A percentile compares a stretch with the other conserved stretches of the same genome.
These are phyloP conservation scores for Petrolisthes manimaculis DNA, from an alignment of 2,888 invertebrate genomes.

Conservation along the genomic window DNA sequence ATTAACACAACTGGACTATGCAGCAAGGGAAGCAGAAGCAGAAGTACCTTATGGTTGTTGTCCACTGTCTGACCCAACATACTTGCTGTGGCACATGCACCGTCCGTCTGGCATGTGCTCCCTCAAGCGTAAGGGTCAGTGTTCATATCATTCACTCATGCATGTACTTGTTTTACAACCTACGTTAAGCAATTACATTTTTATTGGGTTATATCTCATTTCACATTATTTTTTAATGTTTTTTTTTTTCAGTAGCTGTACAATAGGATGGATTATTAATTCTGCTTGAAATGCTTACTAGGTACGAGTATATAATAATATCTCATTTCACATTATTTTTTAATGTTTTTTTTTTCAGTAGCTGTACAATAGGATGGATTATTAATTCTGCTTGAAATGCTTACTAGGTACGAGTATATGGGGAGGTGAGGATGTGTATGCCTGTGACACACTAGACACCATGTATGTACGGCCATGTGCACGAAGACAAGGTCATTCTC, in stretches of 20 bases:
- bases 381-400: background rate
- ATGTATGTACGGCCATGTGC: slow-evolving; percentile 60
- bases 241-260: background rate
- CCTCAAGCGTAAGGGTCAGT: slow-evolving; percentile 63
- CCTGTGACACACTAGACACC: slow-evolving; percentile 65
- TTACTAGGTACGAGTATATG: slow-evolving; percentile 59
- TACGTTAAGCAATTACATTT: background rate
- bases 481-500: slow-evolving; percentile 62
- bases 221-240: background rate
- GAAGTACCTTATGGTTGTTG: slow-evolving; percentile 66
- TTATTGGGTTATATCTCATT: background rate
- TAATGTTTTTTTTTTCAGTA: background rate
- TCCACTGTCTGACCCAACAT: slow-evolving; percentile 60
- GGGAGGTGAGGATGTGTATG: slow-evolving; percentile 65
- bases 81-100: slow-evolving; percentile 62
- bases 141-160: background rate
- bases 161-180: background rate
- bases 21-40: slow-evolving; percentile 61
- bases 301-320: slow-evolving; percentile 58
- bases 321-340: background rate
- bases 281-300: slow-evolving; percentile 5
- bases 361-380: background rate
- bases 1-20: slow-evolving; percentile 65
- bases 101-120: slow-evolving; percentile 64
- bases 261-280: background rate